phyloP scores from a whole-genome alignment of 2,113 vertebrate species.

The Falcunculus frontatus region DNA sequence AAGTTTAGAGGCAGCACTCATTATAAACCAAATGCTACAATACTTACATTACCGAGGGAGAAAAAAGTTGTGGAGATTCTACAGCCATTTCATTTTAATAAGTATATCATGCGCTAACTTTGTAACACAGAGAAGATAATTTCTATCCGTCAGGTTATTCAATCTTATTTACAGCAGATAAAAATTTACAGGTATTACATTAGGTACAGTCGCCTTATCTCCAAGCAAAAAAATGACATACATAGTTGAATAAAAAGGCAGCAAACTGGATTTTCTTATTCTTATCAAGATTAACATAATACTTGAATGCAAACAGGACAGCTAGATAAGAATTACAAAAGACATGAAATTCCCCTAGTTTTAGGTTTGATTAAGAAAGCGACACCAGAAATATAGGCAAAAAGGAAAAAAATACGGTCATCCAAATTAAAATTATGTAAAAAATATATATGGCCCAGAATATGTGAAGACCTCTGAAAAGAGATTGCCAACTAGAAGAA shows the following conservation, averaged over 20 bases:
- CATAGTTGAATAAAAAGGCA: slow-evolving; percentile 37
- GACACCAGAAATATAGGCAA: neutral
- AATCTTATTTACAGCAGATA: slow-evolving; percentile 21
- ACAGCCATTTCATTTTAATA: neutral
- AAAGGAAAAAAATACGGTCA: neutral
- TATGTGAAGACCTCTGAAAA: neutral
- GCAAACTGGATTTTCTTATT: slow-evolving; percentile 2
- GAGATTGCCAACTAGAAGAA: neutral
- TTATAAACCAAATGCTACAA: neutral
- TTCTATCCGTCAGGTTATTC: slow-evolving; percentile 13
- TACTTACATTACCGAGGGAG: neutral
- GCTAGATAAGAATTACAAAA: neutral
- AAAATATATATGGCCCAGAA: neutral
- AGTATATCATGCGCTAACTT: neutral
- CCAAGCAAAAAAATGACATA: slow-evolving; percentile 4
- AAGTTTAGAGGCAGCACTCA: neutral
- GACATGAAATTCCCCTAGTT: neutral
- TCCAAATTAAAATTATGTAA: neutral
- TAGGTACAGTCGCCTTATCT: slow-evolving; percentile 2
- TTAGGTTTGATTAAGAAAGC: neutral
- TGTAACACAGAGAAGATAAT: neutral
- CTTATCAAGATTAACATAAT: slow-evolving; percentile 23
- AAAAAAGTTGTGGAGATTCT: neutral
- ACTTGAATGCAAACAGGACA: slow-evolving; percentile 21
- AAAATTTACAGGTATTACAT: slow-evolving; percentile 31